A percentile compares a stretch with the other conserved stretches of the same genome.
Conservation (phyloP, 2,797 vertebrate genomes). For the Pangasius larnaudii region DNA sequence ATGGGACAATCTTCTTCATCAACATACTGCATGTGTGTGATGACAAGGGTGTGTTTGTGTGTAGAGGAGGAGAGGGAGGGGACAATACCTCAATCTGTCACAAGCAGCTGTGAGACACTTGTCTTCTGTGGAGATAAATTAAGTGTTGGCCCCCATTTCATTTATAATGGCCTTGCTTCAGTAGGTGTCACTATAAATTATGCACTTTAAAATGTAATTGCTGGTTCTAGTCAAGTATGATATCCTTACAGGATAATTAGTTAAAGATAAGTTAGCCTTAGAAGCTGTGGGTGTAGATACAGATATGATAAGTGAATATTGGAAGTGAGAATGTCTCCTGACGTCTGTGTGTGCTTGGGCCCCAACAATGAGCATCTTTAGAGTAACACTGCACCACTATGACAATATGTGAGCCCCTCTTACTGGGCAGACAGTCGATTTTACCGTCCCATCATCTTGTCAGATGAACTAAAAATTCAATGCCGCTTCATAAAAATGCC, state of each 20-base stretch:
- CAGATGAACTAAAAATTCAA: slow-evolving; percentile 37
- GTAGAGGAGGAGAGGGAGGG: slow-evolving; percentile 36
- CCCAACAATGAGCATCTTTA: neutral
- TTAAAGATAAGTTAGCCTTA: slow-evolving; percentile 11
- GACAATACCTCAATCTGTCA: slow-evolving; percentile 38
- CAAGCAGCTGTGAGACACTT: slow-evolving; percentile 5
- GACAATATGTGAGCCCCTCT: neutral
- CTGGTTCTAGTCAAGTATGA: slow-evolving; percentile 6
- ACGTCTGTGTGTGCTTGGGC: neutral
- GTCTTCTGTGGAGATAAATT: slow-evolving; percentile 33
- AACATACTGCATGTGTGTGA: slow-evolving; percentile 20
- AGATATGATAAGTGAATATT: neutral
- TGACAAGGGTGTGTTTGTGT: slow-evolving; percentile 29
- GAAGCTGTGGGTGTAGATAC: neutral
- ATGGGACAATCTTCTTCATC: slow-evolving; percentile 18
- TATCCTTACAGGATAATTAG: slow-evolving; percentile 12
- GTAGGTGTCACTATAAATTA: slow-evolving; percentile 28
- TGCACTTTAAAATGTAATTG: slow-evolving; percentile 12
- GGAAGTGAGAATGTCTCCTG: neutral
- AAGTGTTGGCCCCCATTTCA: slow-evolving; percentile 14
- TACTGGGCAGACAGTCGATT: slow-evolving; percentile 20
- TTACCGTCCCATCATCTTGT: slow-evolving; percentile 12
- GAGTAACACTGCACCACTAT: neutral
- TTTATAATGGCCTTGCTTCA: slow-evolving; percentile 22
- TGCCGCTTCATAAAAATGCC: slow-evolving; percentile 34